phyloP scores from a whole-genome alignment of 1,140 invertebrate species.

The Anoplolepis gracilipes region DNA sequence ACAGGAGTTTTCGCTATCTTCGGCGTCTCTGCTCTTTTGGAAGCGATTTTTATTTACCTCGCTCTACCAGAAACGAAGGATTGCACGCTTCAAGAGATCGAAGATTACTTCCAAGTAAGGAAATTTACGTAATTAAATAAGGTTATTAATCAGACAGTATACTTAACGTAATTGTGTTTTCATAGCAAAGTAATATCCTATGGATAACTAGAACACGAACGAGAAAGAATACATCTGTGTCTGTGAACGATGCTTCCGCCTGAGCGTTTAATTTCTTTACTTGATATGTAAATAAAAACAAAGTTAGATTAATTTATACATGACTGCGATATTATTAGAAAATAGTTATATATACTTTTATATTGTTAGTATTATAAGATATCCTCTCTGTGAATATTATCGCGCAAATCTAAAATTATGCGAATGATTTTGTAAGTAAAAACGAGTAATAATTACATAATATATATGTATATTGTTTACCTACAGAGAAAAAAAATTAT shows the following conservation, averaged over 20 bases:
- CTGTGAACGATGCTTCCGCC: background rate
- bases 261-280: background rate
- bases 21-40: slow-evolving; percentile 88
- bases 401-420: background rate
- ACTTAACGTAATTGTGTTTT: slow-evolving; percentile 35
- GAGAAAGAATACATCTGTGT: slow-evolving; percentile 44
- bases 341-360: slow-evolving; percentile 21
- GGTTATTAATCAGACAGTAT: slow-evolving; percentile 1
- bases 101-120: slow-evolving; percentile 90
- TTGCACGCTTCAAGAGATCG: slow-evolving; percentile 91
- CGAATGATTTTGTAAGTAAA: background rate
- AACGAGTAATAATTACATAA: background rate
- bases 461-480: background rate
- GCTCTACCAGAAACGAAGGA: slow-evolving; percentile 94
- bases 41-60: slow-evolving; percentile 90
- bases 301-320: slow-evolving; percentile 13
- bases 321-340: background rate
- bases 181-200: slow-evolving; percentile 86
- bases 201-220: slow-evolving; percentile 86
- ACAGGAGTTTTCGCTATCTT: slow-evolving; percentile 90
- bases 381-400: background rate
- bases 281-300: slow-evolving; percentile 8
- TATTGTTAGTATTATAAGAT: background rate
- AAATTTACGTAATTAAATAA: background rate
- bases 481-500: background rate